A percentile compares a stretch with the other conserved stretches of the same genome.
Evolutionary conservation across 1,140 invertebrate genomes (phyloP).

Genomic region (Drosophila tristis): DNA sequence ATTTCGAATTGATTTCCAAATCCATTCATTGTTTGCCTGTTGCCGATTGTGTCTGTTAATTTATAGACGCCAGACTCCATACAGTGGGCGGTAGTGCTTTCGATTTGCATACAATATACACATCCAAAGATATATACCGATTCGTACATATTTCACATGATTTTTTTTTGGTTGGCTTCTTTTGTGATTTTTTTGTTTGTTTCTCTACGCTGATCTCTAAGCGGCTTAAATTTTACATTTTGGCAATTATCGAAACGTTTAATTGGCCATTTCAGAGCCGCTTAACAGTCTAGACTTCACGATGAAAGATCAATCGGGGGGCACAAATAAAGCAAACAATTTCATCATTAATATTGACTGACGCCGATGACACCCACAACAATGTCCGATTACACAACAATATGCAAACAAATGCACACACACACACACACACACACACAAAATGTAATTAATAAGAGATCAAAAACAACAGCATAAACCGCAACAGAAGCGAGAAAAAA

Average conservation of each 20-base stretch:
- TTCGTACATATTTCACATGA: conserved; percentile 8
- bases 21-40: conserved; percentile 40
- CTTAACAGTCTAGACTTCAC: conserved; percentile 10
- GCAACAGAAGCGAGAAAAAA: conserved; percentile 49
- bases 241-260: conserved; percentile 57
- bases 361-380: conserved; percentile 5
- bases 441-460: conserved; percentile 47
- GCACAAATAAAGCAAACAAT: conserved; percentile 24
- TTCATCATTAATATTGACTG: conserved; percentile 12
- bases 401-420: conserved; percentile 61
- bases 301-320: conserved; percentile 46
- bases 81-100: conserved; percentile 43
- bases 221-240: conserved; percentile 66
- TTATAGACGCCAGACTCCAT: conserved; percentile 48
- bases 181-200: conserved; percentile 30
- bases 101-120: conserved; percentile 41
- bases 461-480: conserved; percentile 32
- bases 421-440: conserved; percentile 32
- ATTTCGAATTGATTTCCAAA: conserved; percentile 59
- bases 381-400: conserved; percentile 46
- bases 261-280: conserved; percentile 40
- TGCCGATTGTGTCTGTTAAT: conserved; percentile 42
- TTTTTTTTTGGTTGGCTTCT: conserved; percentile 51
- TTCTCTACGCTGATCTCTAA: conserved; percentile 23
- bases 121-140: conserved; percentile 24